These are phyloP conservation scores for Athrips mouffetella DNA, from an alignment of 2,888 invertebrate genomes.

Conservation along the genomic window DNA sequence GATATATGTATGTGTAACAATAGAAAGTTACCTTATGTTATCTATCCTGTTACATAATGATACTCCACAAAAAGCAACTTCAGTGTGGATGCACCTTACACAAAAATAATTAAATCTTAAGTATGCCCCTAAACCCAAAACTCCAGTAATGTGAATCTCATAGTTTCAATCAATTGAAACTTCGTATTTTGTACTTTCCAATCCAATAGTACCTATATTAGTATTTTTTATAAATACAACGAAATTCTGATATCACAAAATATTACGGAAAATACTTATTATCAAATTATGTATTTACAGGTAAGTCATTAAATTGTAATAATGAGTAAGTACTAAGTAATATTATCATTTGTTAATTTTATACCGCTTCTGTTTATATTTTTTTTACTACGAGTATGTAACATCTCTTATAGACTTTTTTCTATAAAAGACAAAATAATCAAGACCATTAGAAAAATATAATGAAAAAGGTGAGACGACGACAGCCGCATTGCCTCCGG, in stretches of 20 bases:
- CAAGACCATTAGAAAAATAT: no score
- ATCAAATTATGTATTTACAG: slow-evolving; percentile 4
- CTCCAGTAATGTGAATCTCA: slow-evolving; percentile 40
- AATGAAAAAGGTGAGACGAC: no score
- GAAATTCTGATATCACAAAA: slow-evolving; percentile 12
- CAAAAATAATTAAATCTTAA: no score
- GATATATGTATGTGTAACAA: no score
- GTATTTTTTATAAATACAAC: background rate
- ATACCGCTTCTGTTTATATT: background rate
- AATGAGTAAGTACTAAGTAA: slow-evolving; percentile 5
- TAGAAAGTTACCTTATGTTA: no score
- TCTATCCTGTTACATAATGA: no score
- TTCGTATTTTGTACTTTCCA: slow-evolving; percentile 48
- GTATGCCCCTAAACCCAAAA: slow-evolving; percentile 24
- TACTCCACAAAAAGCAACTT: no score
- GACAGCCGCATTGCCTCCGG: no score
- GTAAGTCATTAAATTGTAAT: background rate
- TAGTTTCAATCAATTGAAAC: slow-evolving; percentile 40
- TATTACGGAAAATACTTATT: slow-evolving; percentile 8
- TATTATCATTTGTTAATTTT: background rate
- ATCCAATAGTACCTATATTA: slow-evolving; percentile 12
- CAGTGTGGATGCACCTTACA: no score
- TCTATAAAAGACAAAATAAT: no score
- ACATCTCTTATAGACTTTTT: no score
- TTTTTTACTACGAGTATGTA: background rate